phyloP scores from a whole-genome alignment of 1,140 invertebrate genomes.

The Drosophila kurseongensis region DNA sequence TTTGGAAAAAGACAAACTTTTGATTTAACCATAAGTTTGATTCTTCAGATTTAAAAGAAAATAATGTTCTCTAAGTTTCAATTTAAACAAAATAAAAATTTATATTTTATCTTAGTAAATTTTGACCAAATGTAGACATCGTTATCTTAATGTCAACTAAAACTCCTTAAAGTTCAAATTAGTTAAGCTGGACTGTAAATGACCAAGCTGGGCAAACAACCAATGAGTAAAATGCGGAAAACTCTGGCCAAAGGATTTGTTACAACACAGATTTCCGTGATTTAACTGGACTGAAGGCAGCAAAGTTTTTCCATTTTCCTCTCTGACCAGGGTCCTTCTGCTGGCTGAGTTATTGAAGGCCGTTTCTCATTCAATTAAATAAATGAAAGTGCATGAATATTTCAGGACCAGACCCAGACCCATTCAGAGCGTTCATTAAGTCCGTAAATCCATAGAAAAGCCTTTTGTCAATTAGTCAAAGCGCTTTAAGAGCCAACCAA shows the following conservation, averaged over 20 bases:
- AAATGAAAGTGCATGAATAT: conserved; percentile 55
- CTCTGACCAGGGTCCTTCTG: not conserved
- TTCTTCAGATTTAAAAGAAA: too few species aligned
- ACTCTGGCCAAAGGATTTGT: conserved; percentile 26
- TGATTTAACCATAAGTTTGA: too few species aligned
- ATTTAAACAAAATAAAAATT: too few species aligned
- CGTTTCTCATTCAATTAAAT: conserved; percentile 69
- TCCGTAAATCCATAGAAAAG: not conserved
- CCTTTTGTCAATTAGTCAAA: conserved; percentile 45
- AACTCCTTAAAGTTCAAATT: not conserved
- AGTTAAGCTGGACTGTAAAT: conserved; percentile 27
- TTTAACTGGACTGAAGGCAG: conserved; percentile 9
- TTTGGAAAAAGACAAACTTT: too few species aligned
- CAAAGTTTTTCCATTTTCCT: conserved; percentile 23
- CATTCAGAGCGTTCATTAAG: conserved; percentile 39
- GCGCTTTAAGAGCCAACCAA: conserved; percentile 64
- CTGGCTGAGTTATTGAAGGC: conserved; percentile 22
- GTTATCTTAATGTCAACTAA: too few species aligned
- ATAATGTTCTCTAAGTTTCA: too few species aligned
- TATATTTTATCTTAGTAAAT: too few species aligned
- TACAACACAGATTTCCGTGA: conserved; percentile 11
- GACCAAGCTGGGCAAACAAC: conserved; percentile 18
- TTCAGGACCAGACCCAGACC: conserved; percentile 15
- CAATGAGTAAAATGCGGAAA: conserved; percentile 27
- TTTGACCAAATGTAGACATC: too few species aligned